phyloP scores from a whole-genome alignment of 1,140 invertebrate species.

The Drosophila kanapiae region DNA sequence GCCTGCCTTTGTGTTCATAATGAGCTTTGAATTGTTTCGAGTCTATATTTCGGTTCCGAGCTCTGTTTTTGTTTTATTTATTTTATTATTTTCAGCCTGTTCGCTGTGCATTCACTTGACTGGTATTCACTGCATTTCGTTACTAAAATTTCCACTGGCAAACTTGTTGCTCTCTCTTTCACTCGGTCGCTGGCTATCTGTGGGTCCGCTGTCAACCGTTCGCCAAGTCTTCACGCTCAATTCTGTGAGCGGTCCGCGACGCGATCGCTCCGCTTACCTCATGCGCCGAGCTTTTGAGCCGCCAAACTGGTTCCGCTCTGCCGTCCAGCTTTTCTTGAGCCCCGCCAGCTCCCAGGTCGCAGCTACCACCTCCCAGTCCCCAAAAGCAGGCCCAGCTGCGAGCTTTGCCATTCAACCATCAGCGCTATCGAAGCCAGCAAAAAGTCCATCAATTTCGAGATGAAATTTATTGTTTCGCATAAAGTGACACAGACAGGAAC shows the following conservation, averaged over 20 bases:
- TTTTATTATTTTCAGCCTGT: conserved; percentile 29
- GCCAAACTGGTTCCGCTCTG: conserved; percentile 61
- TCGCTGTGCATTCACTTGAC: conserved; percentile 42
- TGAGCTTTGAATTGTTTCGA: conserved; percentile 45
- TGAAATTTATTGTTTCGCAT: conserved; percentile 63
- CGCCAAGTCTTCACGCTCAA: conserved; percentile 82
- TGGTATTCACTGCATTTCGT: conserved; percentile 73
- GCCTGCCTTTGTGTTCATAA: conserved; percentile 59
- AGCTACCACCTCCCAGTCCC: background rate
- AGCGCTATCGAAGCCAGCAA: conserved; percentile 41
- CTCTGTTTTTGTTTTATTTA: background rate
- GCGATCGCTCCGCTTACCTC: conserved; percentile 75
- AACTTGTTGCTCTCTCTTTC: conserved; percentile 72
- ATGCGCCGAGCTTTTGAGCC: conserved; percentile 74
- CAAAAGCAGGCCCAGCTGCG: background rate
- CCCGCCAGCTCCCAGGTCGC: background rate
- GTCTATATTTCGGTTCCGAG: conserved; percentile 11
- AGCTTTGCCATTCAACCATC: conserved; percentile 31
- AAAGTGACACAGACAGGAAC: conserved; percentile 42
- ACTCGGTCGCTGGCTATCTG: conserved; percentile 36
- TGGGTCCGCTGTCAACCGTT: conserved; percentile 77
- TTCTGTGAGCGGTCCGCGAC: conserved; percentile 66
- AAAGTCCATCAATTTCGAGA: conserved; percentile 58
- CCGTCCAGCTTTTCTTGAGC: background rate
- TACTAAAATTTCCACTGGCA: conserved; percentile 82